Percentiles rank a stretch among this genome's conserved stretches.
Conservation (phyloP, 2,888 invertebrate species). For the Ptilodon capucinus region DNA sequence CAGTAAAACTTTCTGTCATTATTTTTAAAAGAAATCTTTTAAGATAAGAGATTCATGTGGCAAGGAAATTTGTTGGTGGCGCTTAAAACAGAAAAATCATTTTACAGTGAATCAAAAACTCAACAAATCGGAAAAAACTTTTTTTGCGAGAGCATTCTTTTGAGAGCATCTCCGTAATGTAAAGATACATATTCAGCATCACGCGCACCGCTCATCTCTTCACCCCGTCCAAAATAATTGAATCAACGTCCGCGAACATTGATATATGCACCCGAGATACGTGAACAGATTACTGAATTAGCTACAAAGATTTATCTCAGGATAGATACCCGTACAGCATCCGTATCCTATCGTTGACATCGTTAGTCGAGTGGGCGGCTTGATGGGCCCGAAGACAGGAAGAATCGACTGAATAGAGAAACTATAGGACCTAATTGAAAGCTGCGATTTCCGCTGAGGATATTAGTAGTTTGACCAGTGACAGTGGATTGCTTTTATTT, state of each 20-base stretch:
- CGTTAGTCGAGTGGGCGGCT: neutral
- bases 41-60: no score
- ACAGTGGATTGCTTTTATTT: no score
- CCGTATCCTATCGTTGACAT: constrained; percentile 1
- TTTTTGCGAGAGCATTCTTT: no score
- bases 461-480: no score
- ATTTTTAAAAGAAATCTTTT: no score
- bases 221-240: constrained; percentile 20
- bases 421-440: neutral
- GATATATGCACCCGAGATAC: constrained; percentile 37
- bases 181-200: neutral
- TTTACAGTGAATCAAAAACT: no score
- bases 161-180: neutral
- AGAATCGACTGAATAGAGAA: neutral
- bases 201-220: constrained; percentile 14
- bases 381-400: neutral
- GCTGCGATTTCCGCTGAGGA: neutral
- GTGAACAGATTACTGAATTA: constrained; percentile 41
- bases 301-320: constrained; percentile 31
- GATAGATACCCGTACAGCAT: constrained; percentile 3
- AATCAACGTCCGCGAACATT: constrained; percentile 36
- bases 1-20: no score
- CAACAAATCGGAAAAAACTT: no score
- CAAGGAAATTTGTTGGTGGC: no score
- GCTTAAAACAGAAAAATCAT: no score